Conservation (phyloP, 2,888 invertebrate species). For the Tethea ocularis region DNA sequence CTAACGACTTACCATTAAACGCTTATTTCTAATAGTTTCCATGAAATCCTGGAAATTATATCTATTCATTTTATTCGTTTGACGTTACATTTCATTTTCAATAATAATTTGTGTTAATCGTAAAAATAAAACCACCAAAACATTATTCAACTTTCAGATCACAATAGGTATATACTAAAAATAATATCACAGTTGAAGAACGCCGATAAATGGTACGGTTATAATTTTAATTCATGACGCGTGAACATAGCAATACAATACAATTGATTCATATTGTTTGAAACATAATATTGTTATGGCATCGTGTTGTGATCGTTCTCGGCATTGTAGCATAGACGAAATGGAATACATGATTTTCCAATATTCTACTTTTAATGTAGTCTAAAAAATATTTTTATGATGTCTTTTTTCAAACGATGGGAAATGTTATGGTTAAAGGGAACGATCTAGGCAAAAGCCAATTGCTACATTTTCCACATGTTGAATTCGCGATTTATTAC, state of each 20-base stretch:
- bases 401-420: too few relatives aligned
- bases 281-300: neutral
- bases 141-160: neutral
- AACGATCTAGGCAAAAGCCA: too few relatives aligned
- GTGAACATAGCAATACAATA: neutral
- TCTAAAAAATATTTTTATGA: neutral
- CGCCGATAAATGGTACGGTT: neutral
- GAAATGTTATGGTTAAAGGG: too few relatives aligned
- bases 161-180: neutral
- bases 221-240: neutral
- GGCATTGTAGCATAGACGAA: neutral
- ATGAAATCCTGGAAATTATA: too few relatives aligned
- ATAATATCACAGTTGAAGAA: neutral
- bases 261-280: conserved; percentile 4
- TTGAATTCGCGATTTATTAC: too few relatives aligned
- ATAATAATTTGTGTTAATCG: too few relatives aligned
- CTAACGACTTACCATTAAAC: too few relatives aligned
- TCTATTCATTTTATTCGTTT: too few relatives aligned
- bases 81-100: too few relatives aligned
- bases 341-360: neutral
- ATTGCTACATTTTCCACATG: too few relatives aligned
- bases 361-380: neutral
- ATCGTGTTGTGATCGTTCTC: neutral
- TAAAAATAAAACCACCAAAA: neutral
- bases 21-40: too few relatives aligned